These are phyloP conservation scores for Hofmannophila pseudospretella DNA, from an alignment of 2,888 invertebrate genomes.

Conservation along the genomic window DNA sequence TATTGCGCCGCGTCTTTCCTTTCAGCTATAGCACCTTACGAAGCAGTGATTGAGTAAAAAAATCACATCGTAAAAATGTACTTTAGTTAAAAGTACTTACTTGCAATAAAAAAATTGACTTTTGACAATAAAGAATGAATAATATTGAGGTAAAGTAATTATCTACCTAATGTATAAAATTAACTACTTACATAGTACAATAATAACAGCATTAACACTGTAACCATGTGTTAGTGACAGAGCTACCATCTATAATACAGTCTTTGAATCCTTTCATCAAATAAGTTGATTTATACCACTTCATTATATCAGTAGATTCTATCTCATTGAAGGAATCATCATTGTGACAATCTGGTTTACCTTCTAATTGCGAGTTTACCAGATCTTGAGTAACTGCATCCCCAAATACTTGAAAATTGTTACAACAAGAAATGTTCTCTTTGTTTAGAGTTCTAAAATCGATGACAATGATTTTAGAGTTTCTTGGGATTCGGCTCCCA, in stretches of 20 bases:
- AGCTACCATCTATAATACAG: constrained; percentile 71
- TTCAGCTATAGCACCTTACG: no score
- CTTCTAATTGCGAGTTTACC: constrained; percentile 27
- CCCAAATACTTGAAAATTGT: constrained; percentile 59
- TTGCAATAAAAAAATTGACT: no score
- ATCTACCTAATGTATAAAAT: background rate
- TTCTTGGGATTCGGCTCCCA: constrained; percentile 56
- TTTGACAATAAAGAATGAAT: no score
- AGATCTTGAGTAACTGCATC: constrained; percentile 39
- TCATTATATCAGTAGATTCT: constrained; percentile 44
- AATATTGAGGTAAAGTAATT: no score
- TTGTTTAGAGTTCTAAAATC: constrained; percentile 43
- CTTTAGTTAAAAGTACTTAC: no score
- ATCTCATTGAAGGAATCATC: constrained; percentile 44
- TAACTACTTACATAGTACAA: background rate
- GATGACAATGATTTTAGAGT: constrained; percentile 50
- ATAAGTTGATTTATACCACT: constrained; percentile 76
- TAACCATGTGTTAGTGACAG: constrained; percentile 72
- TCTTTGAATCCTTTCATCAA: constrained; percentile 79
- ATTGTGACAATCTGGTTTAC: constrained; percentile 16
- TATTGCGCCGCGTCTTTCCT: no score
- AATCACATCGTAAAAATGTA: no score
- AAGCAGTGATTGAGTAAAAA: no score
- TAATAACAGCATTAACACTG: constrained; percentile 19
- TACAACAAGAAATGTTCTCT: constrained; percentile 53